Evolutionary conservation across 1,140 invertebrate species (phyloP).

Genomic region (Pomacea maculata): DNA sequence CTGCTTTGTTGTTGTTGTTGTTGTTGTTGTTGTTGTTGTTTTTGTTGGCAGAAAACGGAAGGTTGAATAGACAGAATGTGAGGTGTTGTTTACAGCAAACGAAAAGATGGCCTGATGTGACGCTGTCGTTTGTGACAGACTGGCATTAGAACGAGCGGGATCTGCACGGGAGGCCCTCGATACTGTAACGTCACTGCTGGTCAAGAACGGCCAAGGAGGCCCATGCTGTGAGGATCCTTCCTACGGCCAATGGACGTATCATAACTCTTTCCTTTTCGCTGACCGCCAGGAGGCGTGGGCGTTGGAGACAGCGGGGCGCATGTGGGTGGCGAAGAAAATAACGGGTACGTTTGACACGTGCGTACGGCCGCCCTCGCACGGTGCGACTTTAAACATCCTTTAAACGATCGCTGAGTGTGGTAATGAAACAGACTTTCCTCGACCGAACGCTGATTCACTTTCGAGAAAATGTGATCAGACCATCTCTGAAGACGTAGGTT

Average conservation of each 20-base stretch:
- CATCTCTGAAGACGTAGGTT: too few species aligned
- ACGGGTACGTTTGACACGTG: constrained; percentile 65
- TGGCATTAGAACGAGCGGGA: constrained; percentile 75
- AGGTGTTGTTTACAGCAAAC: too few species aligned
- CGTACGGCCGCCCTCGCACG: too few species aligned
- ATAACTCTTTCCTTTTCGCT: constrained; percentile 56
- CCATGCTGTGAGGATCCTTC: constrained; percentile 41
- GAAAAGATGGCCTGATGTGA: too few species aligned
- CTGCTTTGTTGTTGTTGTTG: too few species aligned
- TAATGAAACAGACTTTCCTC: too few species aligned
- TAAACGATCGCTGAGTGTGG: neutral
- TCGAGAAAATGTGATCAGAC: too few species aligned
- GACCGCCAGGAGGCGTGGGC: constrained; percentile 59
- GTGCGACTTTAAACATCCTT: too few species aligned
- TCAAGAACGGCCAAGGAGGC: constrained; percentile 78
- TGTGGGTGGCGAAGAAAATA: constrained; percentile 80
- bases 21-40: too few species aligned
- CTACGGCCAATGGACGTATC: constrained; percentile 42
- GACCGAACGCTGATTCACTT: too few species aligned
- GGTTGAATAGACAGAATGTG: too few species aligned
- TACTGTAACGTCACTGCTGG: constrained; percentile 73
- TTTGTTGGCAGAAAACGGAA: too few species aligned
- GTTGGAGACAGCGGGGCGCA: constrained; percentile 51
- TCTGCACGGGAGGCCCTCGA: constrained; percentile 73
- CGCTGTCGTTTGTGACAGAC: constrained; percentile 61